Percentiles rank a stretch among this genome's conserved stretches.
Conservation (phyloP, 2,797 vertebrate species). For the Garrulus glandarius region DNA sequence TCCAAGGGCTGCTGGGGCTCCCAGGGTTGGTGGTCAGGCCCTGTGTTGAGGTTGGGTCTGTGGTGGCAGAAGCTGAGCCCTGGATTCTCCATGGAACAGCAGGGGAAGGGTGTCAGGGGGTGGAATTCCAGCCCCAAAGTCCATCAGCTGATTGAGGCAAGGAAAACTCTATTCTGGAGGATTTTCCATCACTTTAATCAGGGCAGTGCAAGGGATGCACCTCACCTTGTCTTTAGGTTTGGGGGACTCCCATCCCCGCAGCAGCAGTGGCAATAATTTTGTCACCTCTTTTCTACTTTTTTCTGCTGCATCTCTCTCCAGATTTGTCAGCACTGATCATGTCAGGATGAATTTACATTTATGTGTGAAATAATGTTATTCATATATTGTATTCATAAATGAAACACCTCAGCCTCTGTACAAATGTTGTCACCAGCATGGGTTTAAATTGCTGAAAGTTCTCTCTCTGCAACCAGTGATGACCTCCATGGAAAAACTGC, state of each 20-base stretch:
- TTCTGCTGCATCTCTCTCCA: not conserved
- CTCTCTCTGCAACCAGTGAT: not conserved
- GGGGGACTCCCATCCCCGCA: not conserved
- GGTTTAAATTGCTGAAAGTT: not conserved
- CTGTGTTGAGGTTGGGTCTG: accelerated
- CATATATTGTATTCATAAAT: not conserved
- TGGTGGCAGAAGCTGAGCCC: not conserved
- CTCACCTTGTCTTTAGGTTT: not conserved
- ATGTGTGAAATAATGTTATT: not conserved
- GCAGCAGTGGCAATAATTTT: not conserved
- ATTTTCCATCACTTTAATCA: not conserved
- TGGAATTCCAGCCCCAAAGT: not conserved
- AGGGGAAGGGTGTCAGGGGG: not conserved
- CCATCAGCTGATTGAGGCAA: not conserved
- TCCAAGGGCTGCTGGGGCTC: not conserved
- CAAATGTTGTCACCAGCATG: not conserved
- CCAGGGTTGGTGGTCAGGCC: not conserved
- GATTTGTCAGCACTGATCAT: not conserved
- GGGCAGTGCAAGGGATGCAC: not conserved
- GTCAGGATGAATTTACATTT: not conserved
- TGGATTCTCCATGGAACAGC: not conserved
- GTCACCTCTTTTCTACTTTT: not conserved
- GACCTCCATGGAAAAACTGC: not conserved
- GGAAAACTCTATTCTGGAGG: not conserved
- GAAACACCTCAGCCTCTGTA: not conserved